Evolutionary conservation across 2,888 invertebrate species (phyloP).

Genomic region (Lycaena phlaeas): DNA sequence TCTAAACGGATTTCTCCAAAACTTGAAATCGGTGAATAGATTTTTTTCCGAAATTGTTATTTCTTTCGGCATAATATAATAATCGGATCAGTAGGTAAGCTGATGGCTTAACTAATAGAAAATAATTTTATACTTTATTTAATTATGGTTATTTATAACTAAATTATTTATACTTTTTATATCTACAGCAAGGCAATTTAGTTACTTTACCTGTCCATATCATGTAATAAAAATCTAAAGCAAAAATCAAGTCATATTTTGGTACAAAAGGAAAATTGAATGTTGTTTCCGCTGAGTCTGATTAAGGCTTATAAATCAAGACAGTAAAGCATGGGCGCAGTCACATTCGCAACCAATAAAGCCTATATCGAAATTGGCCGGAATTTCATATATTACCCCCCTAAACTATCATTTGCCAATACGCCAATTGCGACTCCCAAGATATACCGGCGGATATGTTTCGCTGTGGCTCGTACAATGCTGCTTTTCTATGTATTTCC

Average conservation of each 20-base stretch:
- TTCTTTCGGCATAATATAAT: too few species aligned
- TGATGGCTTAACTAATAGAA: too few species aligned
- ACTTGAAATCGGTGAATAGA: too few species aligned
- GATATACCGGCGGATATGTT: background rate
- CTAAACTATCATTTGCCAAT: conserved; percentile 43
- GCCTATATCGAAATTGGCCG: conserved; percentile 34
- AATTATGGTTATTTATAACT: background rate
- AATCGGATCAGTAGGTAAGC: too few species aligned
- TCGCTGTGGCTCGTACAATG: conserved; percentile 11
- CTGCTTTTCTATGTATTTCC: conserved; percentile 3
- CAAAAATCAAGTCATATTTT: background rate
- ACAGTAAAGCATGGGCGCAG: conserved; percentile 16
- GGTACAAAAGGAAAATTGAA: background rate
- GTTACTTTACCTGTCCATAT: too few species aligned
- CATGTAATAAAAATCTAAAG: background rate
- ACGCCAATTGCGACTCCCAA: conserved; percentile 17
- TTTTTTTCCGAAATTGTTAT: too few species aligned
- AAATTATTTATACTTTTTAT: too few species aligned
- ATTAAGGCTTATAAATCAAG: conserved; percentile 17
- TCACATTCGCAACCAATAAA: conserved; percentile 42
- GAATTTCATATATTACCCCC: conserved; percentile 43
- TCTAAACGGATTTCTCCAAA: too few species aligned
- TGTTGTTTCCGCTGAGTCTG: background rate
- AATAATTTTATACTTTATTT: too few species aligned
- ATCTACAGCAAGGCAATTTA: too few species aligned